Conservation (phyloP, 2,888 invertebrate genomes). For the Terebella lapidaria region DNA sequence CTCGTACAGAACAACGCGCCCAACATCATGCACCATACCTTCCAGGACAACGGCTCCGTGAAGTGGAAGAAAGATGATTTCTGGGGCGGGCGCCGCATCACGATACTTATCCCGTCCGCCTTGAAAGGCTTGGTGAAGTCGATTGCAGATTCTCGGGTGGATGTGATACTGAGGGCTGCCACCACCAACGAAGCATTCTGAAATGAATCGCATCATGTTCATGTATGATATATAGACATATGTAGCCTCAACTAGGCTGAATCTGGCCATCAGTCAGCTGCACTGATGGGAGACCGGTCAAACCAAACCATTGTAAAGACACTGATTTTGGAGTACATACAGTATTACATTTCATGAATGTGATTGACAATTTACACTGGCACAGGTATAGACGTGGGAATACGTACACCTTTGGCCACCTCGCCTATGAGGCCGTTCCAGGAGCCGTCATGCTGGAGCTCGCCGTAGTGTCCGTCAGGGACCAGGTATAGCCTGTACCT, state of each 20-base stretch:
- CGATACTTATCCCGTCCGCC: constrained; percentile 44
- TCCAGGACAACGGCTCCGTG: constrained; percentile 42
- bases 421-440: constrained; percentile 24
- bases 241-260: no score
- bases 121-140: constrained; percentile 52
- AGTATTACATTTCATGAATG: no score
- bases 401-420: background rate
- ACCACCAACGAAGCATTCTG: constrained; percentile 51
- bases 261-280: no score
- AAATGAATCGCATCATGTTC: no score
- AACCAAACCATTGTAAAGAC: background rate
- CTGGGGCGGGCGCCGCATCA: constrained; percentile 38
- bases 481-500: constrained; percentile 14
- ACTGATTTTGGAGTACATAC: background rate
- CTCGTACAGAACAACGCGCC: constrained; percentile 42
- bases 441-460: background rate
- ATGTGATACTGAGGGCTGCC: constrained; percentile 46
- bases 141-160: constrained; percentile 42
- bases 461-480: constrained; percentile 13
- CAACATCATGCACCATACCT: constrained; percentile 44
- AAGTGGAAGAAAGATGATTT: constrained; percentile 44
- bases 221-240: no score
- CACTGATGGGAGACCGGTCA: no score
- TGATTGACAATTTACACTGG: no score
- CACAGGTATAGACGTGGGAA: no score